Percentiles rank a stretch among this genome's conserved stretches.
Evolutionary conservation across 92 coral and sea anemone genomes (phyloP).

Genomic region (Parazoanthus swiftii): DNA sequence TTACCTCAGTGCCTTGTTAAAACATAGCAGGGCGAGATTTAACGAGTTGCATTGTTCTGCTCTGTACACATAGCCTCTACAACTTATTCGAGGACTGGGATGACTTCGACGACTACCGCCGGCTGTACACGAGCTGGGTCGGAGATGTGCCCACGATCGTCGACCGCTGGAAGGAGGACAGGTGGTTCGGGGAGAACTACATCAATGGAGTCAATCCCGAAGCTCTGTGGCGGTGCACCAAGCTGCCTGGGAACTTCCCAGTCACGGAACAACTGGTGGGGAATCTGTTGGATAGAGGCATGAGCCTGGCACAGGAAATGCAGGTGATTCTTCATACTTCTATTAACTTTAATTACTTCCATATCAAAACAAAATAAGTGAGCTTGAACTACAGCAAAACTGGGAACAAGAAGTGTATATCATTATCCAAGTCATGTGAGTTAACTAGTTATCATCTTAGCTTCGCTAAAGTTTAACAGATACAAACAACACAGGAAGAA

Average conservation of each 20-base stretch:
- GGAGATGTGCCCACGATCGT: slow-evolving; percentile 41
- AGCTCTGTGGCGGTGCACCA: slow-evolving; percentile 39
- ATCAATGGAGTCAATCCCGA: slow-evolving; percentile 51
- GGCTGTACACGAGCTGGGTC: slow-evolving; percentile 45
- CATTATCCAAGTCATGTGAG: too few relatives aligned
- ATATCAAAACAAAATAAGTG: too few relatives aligned
- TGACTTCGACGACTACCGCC: slow-evolving; percentile 45
- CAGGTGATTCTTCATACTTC: slow-evolving; percentile 14
- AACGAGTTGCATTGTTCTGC: not conserved
- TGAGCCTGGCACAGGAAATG: slow-evolving; percentile 42
- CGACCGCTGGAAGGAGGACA: slow-evolving; percentile 49
- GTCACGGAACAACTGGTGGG: slow-evolving; percentile 38
- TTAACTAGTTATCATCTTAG: too few relatives aligned
- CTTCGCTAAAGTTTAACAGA: too few relatives aligned
- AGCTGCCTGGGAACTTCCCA: slow-evolving; percentile 45
- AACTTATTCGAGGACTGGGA: slow-evolving; percentile 54
- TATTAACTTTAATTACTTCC: too few relatives aligned
- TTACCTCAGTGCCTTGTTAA: too few relatives aligned
- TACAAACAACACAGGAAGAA: too few relatives aligned
- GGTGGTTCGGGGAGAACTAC: slow-evolving; percentile 49
- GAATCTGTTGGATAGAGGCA: slow-evolving; percentile 46
- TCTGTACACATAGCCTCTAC: not conserved
- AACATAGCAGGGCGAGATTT: too few relatives aligned
- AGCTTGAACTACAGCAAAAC: too few relatives aligned
- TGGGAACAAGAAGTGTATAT: too few relatives aligned